phyloP scores from a whole-genome alignment of 2,113 vertebrate genomes.

The Gallinago media region DNA sequence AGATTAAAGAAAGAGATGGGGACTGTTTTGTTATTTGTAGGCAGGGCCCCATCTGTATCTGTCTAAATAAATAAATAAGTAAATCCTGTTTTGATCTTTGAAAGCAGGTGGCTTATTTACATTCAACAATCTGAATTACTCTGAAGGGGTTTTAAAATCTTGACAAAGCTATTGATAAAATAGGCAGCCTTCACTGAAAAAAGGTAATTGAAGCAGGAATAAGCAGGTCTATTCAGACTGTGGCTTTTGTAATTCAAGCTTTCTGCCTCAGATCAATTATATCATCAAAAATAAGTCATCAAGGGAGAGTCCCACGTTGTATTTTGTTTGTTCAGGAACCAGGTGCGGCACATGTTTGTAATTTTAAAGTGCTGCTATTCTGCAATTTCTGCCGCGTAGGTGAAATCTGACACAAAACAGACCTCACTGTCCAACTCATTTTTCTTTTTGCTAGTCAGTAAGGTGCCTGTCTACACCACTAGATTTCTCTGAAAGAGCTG shows the following conservation, averaged over 20 bases:
- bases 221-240: slow-evolving; percentile 10
- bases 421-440: background rate
- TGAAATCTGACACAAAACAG: slow-evolving; percentile 10
- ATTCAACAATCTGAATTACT: slow-evolving; percentile 6
- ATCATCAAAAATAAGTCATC: slow-evolving; percentile 40
- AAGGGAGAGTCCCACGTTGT: background rate
- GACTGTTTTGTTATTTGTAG: background rate
- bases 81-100: background rate
- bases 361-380: slow-evolving; percentile 45
- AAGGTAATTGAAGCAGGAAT: slow-evolving; percentile 16
- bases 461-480: background rate
- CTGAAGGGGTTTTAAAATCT: background rate
- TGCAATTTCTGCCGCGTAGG: slow-evolving; percentile 25
- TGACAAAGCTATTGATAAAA: slow-evolving; percentile 32
- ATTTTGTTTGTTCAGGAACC: slow-evolving; percentile 25
- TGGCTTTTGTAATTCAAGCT: background rate
- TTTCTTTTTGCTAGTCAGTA: background rate
- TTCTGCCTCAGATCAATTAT: slow-evolving; percentile 31
- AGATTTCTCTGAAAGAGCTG: background rate
- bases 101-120: slow-evolving; percentile 28
- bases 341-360: slow-evolving; percentile 18
- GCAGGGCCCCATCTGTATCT: background rate
- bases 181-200: background rate
- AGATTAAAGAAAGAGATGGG: background rate
- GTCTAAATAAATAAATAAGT: background rate